Percentiles rank a stretch among this genome's conserved stretches.
Conservation (phyloP, 2,797 vertebrate genomes). For the Malacoctenus gilli region DNA sequence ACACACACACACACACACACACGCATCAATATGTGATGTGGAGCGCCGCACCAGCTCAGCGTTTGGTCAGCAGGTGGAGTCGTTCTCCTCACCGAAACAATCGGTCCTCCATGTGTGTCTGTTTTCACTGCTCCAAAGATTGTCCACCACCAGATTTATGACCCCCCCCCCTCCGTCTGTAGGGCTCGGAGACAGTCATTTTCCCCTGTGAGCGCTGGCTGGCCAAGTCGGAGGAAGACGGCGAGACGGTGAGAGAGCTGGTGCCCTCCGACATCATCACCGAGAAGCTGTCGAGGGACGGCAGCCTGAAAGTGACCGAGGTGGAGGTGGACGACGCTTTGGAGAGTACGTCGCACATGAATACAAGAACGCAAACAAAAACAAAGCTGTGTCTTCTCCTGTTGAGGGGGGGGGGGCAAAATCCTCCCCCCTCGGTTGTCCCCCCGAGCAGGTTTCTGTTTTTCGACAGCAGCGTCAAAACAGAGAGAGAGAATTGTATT, state of each 20-base stretch:
- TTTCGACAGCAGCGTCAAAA: constrained; percentile 26
- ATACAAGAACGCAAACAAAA: not conserved
- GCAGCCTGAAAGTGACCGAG: constrained; percentile 90
- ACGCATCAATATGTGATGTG: too few species aligned
- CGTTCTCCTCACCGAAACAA: constrained; percentile 46
- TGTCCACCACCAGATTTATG: too few species aligned
- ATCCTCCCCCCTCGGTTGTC: too few species aligned
- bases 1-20: too few species aligned
- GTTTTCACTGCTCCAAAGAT: too few species aligned
- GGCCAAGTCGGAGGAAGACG: constrained; percentile 93
- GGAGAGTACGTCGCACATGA: constrained; percentile 90
- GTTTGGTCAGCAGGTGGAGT: constrained; percentile 67
- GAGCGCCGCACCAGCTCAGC: too few species aligned
- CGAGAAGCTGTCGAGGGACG: constrained; percentile 91
- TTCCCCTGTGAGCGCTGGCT: constrained; percentile 96
- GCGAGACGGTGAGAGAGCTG: constrained; percentile 91
- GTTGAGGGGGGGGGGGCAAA: too few species aligned
- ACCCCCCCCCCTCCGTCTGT: constrained; percentile 16
- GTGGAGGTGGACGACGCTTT: constrained; percentile 93
- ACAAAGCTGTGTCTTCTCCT: not conserved
- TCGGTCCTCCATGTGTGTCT: too few species aligned
- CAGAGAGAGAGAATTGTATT: constrained; percentile 16
- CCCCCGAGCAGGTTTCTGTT: constrained; percentile 14
- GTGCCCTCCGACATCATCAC: constrained; percentile 95
- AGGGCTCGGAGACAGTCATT: constrained; percentile 94